phyloP scores from a whole-genome alignment of 2,888 invertebrate genomes.

The Drosophila pseudotalamancana region DNA sequence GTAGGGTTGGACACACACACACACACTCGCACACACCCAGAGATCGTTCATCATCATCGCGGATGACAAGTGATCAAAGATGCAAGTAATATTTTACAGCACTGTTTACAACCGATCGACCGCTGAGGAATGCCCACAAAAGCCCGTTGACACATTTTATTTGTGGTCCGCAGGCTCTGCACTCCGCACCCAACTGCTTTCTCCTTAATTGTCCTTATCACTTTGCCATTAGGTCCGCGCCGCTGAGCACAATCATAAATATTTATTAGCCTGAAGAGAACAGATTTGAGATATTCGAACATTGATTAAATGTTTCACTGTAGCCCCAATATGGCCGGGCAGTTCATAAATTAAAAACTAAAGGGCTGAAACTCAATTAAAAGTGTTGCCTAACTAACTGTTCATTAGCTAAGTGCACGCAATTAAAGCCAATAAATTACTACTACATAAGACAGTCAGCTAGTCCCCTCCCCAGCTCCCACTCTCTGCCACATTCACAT shows the following conservation, averaged over 20 bases:
- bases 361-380: slow-evolving; percentile 75
- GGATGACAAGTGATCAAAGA: slow-evolving; percentile 78
- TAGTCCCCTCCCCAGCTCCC: background rate
- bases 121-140: slow-evolving; percentile 49
- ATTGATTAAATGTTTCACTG: slow-evolving; percentile 75
- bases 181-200: slow-evolving; percentile 47
- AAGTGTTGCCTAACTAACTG: slow-evolving; percentile 63
- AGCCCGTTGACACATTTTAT: slow-evolving; percentile 71
- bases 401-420: slow-evolving; percentile 52
- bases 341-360: slow-evolving; percentile 75
- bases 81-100: slow-evolving; percentile 79
- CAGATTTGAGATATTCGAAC: slow-evolving; percentile 75
- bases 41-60: slow-evolving; percentile 74
- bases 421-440: slow-evolving; percentile 67
- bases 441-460: slow-evolving; percentile 50
- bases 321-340: slow-evolving; percentile 66
- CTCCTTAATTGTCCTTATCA: slow-evolving; percentile 80
- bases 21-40: slow-evolving; percentile 1
- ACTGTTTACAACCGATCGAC: slow-evolving; percentile 70
- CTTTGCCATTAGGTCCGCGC: slow-evolving; percentile 71
- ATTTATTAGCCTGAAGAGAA: slow-evolving; percentile 52
- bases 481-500: slow-evolving; percentile 10
- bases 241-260: slow-evolving; percentile 54
- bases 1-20: background rate
- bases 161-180: slow-evolving; percentile 28